Evolutionary conservation across 2,888 invertebrate genomes (phyloP).

Genomic region (Alsophila aescularia): DNA sequence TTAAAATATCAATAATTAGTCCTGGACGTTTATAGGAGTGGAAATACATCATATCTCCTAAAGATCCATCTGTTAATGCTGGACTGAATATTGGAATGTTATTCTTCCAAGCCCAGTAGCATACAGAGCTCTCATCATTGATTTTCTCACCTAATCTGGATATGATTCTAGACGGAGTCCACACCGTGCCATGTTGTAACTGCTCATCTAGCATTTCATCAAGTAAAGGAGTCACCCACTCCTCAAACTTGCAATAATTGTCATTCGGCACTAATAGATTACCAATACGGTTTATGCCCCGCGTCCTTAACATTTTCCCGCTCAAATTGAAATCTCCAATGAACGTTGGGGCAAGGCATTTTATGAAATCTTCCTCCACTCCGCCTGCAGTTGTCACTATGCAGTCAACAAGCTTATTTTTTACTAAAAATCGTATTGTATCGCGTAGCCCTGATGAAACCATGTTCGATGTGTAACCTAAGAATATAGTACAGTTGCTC

Average conservation of each 20-base stretch:
- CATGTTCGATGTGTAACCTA: conserved; percentile 99
- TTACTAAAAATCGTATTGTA: conserved; percentile 89
- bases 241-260: conserved; percentile 99
- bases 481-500: conserved; percentile 96
- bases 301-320: conserved; percentile 91
- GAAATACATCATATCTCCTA: conserved; percentile 99
- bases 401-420: conserved; percentile 93
- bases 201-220: conserved; percentile 96
- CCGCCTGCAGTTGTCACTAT: conserved; percentile 99
- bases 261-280: conserved; percentile 99
- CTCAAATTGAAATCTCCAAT: conserved; percentile 95
- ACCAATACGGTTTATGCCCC: conserved; percentile 93
- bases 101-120: conserved; percentile 98
- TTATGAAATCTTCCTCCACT: conserved; percentile 99
- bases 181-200: conserved; percentile 87
- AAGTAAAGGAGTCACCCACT: conserved; percentile 97
- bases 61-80: conserved; percentile 98
- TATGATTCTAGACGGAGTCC: conserved; percentile 90
- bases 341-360: conserved; percentile 97
- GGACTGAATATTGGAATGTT: conserved; percentile 99
- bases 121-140: conserved; percentile 95
- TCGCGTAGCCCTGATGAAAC: conserved; percentile 98
- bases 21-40: conserved; percentile 98
- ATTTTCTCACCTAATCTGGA: conserved; percentile 95
- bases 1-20: conserved; percentile 95